Evolutionary conservation across 2,888 invertebrate species (phyloP), one percentile per base, ranked within the genome.

Genomic region (Ashinkailepas kermadecensis): DNA sequence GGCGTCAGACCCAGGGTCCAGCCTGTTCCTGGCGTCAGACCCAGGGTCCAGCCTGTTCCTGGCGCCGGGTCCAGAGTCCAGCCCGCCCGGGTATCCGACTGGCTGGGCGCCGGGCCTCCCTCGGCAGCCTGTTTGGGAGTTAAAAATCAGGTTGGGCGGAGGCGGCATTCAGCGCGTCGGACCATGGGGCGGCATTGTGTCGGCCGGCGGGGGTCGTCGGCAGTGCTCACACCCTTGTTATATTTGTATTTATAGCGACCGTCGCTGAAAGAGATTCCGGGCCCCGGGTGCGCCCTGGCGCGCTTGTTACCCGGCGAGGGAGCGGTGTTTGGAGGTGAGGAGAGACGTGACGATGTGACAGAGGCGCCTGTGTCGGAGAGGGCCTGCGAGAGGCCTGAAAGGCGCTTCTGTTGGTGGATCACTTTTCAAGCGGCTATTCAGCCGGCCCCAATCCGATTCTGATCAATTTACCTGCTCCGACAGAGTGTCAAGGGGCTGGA

Each of bases 221-320:
- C 39, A 39, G 70, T 39, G 39, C 70, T 70, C 70, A 70, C 70
- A 70, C 70, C 70, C 70, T 70, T 70, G 70, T 70, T 70, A 70
- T 70, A 70, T 70, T 70, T 70, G 70, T 70, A 70, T 70, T 70
- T 70, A 70, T 70, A 39, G 70, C 13, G 70, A 3, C 39, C 12
- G 23, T 2, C 65, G 65, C 18, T 67, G 65, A 67, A 67, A 67
- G 65, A 10, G 70, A 15, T 11, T 23, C 39, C 70, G 39, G 39
- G 15, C 15, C 10, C 70, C 70, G 7, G 25, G 13, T 12, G 7
- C 39, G 70, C 70, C 39, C 39, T 39, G 39, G 39, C 39, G 39
- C 39, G 39, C 39, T 70, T 39, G 70, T 70, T 70, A 70, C 39
- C 13, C 39, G 15, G 4, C 39, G 39, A 15, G 12, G 8, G 39